phyloP scores from a whole-genome alignment of 2,113 vertebrate species.

The Azemiops feae region DNA sequence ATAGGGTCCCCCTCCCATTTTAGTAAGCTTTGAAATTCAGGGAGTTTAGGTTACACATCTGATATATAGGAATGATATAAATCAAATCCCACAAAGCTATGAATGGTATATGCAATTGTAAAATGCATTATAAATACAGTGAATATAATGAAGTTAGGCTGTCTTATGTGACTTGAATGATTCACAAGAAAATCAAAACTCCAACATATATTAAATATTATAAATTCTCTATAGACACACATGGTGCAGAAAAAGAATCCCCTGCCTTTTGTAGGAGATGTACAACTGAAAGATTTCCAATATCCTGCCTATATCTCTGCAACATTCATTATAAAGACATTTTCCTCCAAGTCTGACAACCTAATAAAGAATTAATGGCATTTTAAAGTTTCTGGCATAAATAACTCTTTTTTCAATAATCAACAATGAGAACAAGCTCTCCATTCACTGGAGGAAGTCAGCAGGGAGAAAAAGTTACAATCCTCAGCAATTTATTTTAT shows the following conservation, averaged over 20 bases:
- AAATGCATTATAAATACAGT: not conserved
- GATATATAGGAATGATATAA: not conserved
- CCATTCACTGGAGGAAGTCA: slow-evolving; percentile 58
- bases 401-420: slow-evolving; percentile 55
- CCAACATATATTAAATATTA: not conserved
- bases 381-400: slow-evolving; percentile 64
- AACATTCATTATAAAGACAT: slow-evolving; percentile 26
- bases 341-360: slow-evolving; percentile 33
- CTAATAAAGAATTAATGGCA: slow-evolving; percentile 32
- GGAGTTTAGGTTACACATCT: not conserved
- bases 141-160: not conserved
- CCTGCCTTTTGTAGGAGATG: not conserved
- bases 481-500: slow-evolving; percentile 64
- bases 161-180: not conserved
- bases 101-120: not conserved
- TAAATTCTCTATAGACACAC: too few relatives aligned
- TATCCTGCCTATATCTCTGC: slow-evolving; percentile 33
- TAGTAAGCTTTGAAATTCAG: not conserved
- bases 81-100: not conserved
- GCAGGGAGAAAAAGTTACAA: slow-evolving; percentile 45
- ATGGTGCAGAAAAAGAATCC: not conserved
- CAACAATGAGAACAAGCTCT: slow-evolving; percentile 56
- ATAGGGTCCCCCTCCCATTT: not conserved
- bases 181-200: not conserved
- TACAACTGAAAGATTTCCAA: slow-evolving; percentile 2